Conservation (phyloP, 2,113 vertebrate genomes). For the Theristicus caerulescens region DNA sequence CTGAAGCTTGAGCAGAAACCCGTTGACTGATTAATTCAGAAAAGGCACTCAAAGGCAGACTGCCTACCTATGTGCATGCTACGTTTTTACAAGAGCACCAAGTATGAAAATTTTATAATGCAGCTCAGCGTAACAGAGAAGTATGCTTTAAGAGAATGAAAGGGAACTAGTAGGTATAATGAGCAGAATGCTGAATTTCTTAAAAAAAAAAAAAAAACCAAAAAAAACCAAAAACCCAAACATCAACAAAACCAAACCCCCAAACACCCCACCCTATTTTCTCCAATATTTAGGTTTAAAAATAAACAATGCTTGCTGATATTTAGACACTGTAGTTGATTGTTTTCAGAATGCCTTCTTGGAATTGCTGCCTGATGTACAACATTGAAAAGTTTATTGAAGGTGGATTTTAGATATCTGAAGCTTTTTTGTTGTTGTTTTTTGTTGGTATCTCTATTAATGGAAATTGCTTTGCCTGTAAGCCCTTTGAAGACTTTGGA, state of each 20-base stretch:
- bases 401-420: background rate
- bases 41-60: background rate
- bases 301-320: background rate
- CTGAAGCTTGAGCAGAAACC: background rate
- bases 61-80: background rate
- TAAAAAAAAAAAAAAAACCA: background rate
- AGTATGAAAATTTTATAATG: background rate
- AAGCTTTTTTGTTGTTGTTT: background rate
- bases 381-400: background rate
- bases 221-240: no score
- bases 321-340: no score
- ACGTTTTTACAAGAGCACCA: fast-evolving
- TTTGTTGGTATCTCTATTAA: background rate
- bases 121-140: background rate
- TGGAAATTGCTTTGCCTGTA: background rate
- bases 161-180: background rate
- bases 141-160: background rate
- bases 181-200: background rate
- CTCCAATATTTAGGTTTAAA: background rate
- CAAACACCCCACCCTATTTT: background rate
- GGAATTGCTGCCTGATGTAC: background rate
- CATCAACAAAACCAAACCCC: no score
- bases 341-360: background rate
- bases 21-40: background rate
- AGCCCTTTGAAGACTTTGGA: background rate